Percentiles rank a stretch among this genome's conserved stretches.
These are phyloP conservation scores for Drosophila kanapiae DNA, from an alignment of 1,140 invertebrate species.

Conservation along the genomic window DNA sequence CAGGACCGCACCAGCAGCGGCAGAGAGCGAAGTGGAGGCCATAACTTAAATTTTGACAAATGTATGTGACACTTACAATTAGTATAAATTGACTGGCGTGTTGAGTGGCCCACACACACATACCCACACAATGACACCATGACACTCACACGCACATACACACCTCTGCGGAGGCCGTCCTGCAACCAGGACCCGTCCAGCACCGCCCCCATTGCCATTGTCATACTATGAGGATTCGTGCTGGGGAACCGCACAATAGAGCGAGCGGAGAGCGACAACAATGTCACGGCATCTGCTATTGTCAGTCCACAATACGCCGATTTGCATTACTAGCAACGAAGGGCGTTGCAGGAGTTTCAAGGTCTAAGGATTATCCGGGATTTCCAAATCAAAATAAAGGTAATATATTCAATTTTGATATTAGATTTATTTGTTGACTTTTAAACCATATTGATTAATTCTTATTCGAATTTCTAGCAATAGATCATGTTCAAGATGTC, in stretches of 20 bases:
- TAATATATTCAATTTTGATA: not conserved
- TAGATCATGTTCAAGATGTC: too few species aligned
- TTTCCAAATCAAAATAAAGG: not conserved
- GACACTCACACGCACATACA: conserved; percentile 30
- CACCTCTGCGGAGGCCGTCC: conserved; percentile 3
- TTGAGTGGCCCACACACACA: conserved; percentile 75
- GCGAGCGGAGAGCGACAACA: conserved; percentile 74
- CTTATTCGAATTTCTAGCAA: too few species aligned
- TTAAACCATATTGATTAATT: too few species aligned
- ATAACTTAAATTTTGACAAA: conserved; percentile 83
- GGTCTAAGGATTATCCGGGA: not conserved
- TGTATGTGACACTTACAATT: conserved; percentile 83
- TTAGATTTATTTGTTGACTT: too few species aligned
- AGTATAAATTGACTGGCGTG: conserved; percentile 83
- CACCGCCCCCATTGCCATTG: conserved; percentile 36
- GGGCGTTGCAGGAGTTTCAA: not conserved
- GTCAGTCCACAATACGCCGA: conserved; percentile 80
- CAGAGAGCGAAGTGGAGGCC: conserved; percentile 54
- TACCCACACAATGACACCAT: conserved; percentile 33
- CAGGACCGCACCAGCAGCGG: conserved; percentile 29
- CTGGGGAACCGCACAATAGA: conserved; percentile 70
- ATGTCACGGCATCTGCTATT: conserved; percentile 82
- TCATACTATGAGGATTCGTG: conserved; percentile 56
- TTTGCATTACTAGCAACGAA: conserved; percentile 66
- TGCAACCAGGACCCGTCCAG: conserved; percentile 9